Evolutionary conservation across 2,113 vertebrate species (phyloP).

Genomic region (Alethe castanea): DNA sequence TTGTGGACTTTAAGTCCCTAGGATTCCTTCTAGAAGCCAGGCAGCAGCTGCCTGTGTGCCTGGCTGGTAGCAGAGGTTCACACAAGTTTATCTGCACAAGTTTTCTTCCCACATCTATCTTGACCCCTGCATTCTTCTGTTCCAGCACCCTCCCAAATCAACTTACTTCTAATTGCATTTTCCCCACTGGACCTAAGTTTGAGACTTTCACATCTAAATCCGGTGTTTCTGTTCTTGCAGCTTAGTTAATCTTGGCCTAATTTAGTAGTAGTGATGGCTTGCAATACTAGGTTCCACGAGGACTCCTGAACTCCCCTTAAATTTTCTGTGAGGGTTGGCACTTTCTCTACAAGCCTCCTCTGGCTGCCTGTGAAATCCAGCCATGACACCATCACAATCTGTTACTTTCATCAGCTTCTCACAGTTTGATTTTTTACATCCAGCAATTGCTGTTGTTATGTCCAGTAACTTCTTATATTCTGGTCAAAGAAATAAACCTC

Average conservation of each 20-base stretch:
- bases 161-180: background rate
- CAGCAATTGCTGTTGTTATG: background rate
- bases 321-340: background rate
- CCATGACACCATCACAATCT: background rate
- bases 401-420: background rate
- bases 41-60: background rate
- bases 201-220: background rate
- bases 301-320: background rate
- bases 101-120: background rate
- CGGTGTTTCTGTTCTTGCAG: background rate
- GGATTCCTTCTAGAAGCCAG: background rate
- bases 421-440: background rate
- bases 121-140: fast-evolving
- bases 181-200: background rate
- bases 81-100: fast-evolving
- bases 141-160: background rate
- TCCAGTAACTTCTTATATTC: background rate
- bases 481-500: background rate
- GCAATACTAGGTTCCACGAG: background rate
- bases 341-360: fast-evolving
- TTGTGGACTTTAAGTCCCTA: background rate
- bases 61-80: fast-evolving
- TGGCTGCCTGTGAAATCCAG: background rate
- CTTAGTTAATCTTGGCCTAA: background rate
- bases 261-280: background rate